Evolutionary conservation across 2,797 vertebrate genomes (phyloP), one percentile per base, ranked within the genome.

Genomic region (Psittacula derbiana): DNA sequence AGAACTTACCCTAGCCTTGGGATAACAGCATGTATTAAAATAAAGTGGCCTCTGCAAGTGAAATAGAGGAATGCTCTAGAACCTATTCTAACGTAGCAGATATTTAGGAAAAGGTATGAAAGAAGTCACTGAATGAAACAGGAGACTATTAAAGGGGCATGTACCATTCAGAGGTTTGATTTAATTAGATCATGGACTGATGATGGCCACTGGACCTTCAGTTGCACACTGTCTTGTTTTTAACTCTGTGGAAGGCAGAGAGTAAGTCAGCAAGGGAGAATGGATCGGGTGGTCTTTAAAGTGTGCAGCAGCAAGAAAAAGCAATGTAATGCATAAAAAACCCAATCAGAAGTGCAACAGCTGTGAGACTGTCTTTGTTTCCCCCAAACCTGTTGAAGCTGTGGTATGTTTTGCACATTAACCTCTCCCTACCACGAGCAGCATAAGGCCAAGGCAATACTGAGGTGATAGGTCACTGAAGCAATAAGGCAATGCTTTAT

Each of bases 401-500:
- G 62, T 44, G 89, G 46, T 71, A 17, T 95, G 95, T 94, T 96
- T 94, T 89, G 81, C 44, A 40, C 64, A 90, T 96, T 88, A 95
- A 95, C 74, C 64, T 82, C 74, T 71, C 50, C 17, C 14, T 43
- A 57, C 69, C 49, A 10, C 1, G n/a, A 80, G 64, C 91, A 92
- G 87, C 86, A 55, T 33, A 25, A 46, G 80, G 83, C 78, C 80
- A 95, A 95, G 88, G 82, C 43, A 43, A 91, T 78, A 10, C 73
- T 6, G 80, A 90, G 91, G 96, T 86, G 78, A 82, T 16, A 92
- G 95, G 94, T 96, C 92, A 80, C 83, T 8, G 8, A 61, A 81
- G 61, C 79, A 92, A 86, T 75, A 95, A 89, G 91, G 73, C 64
- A 90, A 75, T 9, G 12, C 73, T 85, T 91, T 93, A 88, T 82